These are phyloP conservation scores for Agapetus fuscipes DNA, from an alignment of 2,888 invertebrate species.

Conservation along the genomic window DNA sequence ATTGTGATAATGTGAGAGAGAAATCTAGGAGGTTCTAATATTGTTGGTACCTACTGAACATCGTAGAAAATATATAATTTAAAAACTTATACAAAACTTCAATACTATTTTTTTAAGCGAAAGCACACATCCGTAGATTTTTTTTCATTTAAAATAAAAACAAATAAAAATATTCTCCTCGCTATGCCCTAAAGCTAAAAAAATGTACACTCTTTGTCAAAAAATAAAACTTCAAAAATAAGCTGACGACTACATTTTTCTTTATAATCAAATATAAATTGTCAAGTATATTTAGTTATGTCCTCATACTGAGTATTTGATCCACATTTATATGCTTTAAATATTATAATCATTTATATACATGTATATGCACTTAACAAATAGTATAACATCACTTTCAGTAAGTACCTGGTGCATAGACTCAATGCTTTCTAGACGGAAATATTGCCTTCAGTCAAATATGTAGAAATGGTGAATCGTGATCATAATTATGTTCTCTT, in stretches of 20 bases:
- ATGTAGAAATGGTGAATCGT: too few relatives aligned
- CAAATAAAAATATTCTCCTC: not conserved
- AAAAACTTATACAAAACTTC: not conserved
- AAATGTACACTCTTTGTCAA: too few relatives aligned
- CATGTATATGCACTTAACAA: not conserved
- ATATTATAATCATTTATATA: too few relatives aligned
- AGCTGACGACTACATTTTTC: not conserved
- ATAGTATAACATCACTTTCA: not conserved
- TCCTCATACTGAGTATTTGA: too few relatives aligned
- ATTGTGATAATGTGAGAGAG: not conserved
- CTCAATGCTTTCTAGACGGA: slow-evolving; percentile 2
- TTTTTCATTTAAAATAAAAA: not conserved
- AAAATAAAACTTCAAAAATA: not conserved
- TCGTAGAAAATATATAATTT: slow-evolving; percentile 1
- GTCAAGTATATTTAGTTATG: too few relatives aligned
- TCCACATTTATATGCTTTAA: too few relatives aligned
- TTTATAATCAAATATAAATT: too few relatives aligned
- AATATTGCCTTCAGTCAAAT: too few relatives aligned
- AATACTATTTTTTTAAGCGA: not conserved
- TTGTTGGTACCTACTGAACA: not conserved
- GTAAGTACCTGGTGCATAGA: slow-evolving; percentile 4
- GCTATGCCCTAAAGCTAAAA: not conserved
- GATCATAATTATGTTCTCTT: too few relatives aligned
- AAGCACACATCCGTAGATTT: slow-evolving; percentile 8
- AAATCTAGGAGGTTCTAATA: too few relatives aligned